These are phyloP conservation scores for Benthosema pterotum DNA, from an alignment of 2,797 vertebrate species.

Conservation along the genomic window DNA sequence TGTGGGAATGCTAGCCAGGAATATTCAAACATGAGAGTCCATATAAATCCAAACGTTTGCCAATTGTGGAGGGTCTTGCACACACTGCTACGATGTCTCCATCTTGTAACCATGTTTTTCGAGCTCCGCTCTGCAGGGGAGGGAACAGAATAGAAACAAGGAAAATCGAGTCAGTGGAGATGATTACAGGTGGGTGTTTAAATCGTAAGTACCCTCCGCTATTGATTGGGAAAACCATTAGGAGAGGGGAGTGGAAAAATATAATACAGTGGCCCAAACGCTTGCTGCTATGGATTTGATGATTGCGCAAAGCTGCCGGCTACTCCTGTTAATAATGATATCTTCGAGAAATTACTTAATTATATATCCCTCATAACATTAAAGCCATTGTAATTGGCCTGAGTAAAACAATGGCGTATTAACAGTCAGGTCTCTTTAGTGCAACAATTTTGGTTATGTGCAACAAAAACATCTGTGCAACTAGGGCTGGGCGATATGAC, in stretches of 20 bases:
- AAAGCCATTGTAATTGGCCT: conserved; percentile 51
- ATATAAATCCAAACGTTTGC: conserved; percentile 37
- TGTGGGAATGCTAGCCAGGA: conserved; percentile 18
- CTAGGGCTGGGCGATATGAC: too few relatives aligned
- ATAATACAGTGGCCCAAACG: conserved; percentile 64
- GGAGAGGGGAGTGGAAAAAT: conserved; percentile 56
- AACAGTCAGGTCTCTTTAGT: background rate
- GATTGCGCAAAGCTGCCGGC: conserved; percentile 57
- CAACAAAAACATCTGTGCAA: too few relatives aligned
- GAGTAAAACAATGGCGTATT: conserved; percentile 69
- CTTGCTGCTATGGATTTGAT: conserved; percentile 62
- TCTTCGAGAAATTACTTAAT: conserved; percentile 66
- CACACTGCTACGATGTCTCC: conserved; percentile 91
- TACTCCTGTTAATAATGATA: conserved; percentile 66
- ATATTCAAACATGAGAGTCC: conserved; percentile 61
- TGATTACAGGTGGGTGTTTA: conserved; percentile 72
- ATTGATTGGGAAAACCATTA: conserved; percentile 76
- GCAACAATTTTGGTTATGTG: too few relatives aligned
- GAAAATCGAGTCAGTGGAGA: conserved; percentile 65
- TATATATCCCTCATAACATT: conserved; percentile 14
- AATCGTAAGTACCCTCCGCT: conserved; percentile 66
- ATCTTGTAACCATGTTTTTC: conserved; percentile 99
- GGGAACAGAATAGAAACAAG: conserved; percentile 61
- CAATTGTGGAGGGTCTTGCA: conserved; percentile 29
- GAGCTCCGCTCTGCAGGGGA: conserved; percentile 89